Evolutionary conservation across 1,140 invertebrate species (phyloP), one percentile per base, ranked within the genome.

Genomic region (Penaeus chinensis): DNA sequence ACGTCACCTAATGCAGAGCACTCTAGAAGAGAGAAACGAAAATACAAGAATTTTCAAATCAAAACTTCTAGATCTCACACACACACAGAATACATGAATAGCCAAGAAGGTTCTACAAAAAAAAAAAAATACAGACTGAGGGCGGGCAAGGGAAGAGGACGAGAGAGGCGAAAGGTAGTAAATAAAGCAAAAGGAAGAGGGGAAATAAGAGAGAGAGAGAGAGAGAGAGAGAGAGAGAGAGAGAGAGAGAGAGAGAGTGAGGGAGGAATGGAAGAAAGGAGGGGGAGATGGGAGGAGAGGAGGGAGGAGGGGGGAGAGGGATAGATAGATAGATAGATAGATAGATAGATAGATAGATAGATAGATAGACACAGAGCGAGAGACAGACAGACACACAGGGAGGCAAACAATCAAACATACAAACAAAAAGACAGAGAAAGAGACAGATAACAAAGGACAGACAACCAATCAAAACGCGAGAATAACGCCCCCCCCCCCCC

Each of bases 191-290:
- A 18, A 69, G 66, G 16, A 18, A 69, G 66, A 69, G 66, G 16
- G 66, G 7, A 18, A 69, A 18, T 11, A 18, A 69, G 66, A 69
- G 66, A 69, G 66, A 69, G 66, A 69, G 66, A 69, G 66, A 5
- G 66, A 69, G 66, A 69, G 66, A 69, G 66, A 69, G 22, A 69
- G 66, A 69, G 66, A 69, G 27, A 69, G 66, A 69, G 18, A 69
- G 66, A 69, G 66, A 69, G 66, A 69, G 16, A 69, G 22, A 10
- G 66, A 69, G 66, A 69, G 66, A 69, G 66, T 4, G 66, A 71
- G 66, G 3, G 66, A 22, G 20, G 19, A 71, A 19, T 0, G 19
- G 22, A 19, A 71, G 20, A 22, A 3, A 71, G 20, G 66, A 71
- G 20, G 22, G 19, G 18, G 11, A 0, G 18, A 19, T 2, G 1